Percentiles rank a stretch among this genome's conserved stretches.
Evolutionary conservation across 2,888 invertebrate genomes (phyloP).

Genomic region (Biston betularia): DNA sequence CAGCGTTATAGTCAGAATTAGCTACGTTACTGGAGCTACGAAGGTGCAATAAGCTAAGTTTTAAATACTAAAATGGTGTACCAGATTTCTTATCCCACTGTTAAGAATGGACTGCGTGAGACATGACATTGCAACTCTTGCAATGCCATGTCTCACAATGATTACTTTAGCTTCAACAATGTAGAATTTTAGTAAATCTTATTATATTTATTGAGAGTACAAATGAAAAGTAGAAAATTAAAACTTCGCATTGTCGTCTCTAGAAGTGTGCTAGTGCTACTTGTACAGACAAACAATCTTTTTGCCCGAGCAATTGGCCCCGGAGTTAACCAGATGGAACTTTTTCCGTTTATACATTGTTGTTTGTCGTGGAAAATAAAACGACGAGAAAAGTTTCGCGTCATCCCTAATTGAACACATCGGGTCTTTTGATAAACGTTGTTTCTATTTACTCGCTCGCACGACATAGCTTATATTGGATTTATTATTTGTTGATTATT

Average conservation of each 20-base stretch:
- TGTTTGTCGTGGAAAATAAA: conserved; percentile 52
- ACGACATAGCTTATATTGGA: conserved; percentile 11
- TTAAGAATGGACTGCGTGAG: too few species aligned
- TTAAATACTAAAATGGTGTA: too few species aligned
- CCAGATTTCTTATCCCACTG: too few species aligned
- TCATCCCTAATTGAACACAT: conserved; percentile 50
- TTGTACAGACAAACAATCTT: conserved; percentile 49
- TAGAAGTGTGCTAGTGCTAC: conserved; percentile 24
- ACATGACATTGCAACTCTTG: too few species aligned
- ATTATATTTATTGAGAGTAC: conserved; percentile 2
- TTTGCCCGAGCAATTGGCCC: conserved; percentile 52
- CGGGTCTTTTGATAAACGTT: conserved; percentile 26
- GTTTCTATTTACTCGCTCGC: conserved; percentile 22
- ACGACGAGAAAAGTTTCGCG: conserved; percentile 50
- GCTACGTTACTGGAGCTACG: too few species aligned
- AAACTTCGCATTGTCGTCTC: conserved; percentile 31
- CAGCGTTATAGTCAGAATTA: too few species aligned
- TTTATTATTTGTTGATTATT: conserved; percentile 18
- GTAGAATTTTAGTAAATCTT: too few species aligned
- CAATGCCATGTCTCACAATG: too few species aligned
- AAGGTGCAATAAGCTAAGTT: too few species aligned
- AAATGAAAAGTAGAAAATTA: conserved; percentile 7
- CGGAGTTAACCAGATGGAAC: conserved; percentile 49
- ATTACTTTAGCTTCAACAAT: too few species aligned
- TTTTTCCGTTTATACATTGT: conserved; percentile 50